Conservation (phyloP, 2,888 invertebrate genomes). For the Conomelus anceps region DNA sequence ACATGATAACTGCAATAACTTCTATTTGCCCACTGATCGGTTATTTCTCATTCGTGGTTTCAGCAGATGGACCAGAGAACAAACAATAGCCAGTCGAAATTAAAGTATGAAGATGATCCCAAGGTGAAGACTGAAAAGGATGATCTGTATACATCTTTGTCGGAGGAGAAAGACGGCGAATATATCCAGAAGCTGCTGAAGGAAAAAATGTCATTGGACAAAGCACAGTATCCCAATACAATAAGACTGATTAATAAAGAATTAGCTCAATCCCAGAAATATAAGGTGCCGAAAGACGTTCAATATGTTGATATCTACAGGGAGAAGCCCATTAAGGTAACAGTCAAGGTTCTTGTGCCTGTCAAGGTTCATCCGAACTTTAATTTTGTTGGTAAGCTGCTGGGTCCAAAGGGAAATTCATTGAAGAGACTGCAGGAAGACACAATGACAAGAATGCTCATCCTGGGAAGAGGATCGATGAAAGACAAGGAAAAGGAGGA, state of each 20-base stretch:
- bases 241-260: constrained; percentile 26
- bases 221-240: constrained; percentile 22
- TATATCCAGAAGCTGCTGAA: constrained; percentile 28
- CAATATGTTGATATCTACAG: constrained; percentile 68
- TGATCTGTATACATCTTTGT: not conserved
- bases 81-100: not conserved
- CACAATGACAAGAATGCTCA: constrained; percentile 94
- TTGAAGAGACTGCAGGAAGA: constrained; percentile 87
- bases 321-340: constrained; percentile 80
- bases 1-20: not conserved
- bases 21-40: not conserved
- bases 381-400: constrained; percentile 89
- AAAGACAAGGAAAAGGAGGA: constrained; percentile 91
- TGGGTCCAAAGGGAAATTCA: constrained; percentile 91
- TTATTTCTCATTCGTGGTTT: not conserved
- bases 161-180: constrained; percentile 21
- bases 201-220: constrained; percentile 26
- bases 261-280: not conserved
- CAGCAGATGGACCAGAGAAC: not conserved
- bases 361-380: constrained; percentile 88
- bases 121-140: not conserved
- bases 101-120: not conserved
- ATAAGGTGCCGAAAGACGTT: not conserved
- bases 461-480: constrained; percentile 88
- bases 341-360: constrained; percentile 77